Conservation (phyloP, 2,797 vertebrate genomes). For the Cottoperca gobio region DNA sequence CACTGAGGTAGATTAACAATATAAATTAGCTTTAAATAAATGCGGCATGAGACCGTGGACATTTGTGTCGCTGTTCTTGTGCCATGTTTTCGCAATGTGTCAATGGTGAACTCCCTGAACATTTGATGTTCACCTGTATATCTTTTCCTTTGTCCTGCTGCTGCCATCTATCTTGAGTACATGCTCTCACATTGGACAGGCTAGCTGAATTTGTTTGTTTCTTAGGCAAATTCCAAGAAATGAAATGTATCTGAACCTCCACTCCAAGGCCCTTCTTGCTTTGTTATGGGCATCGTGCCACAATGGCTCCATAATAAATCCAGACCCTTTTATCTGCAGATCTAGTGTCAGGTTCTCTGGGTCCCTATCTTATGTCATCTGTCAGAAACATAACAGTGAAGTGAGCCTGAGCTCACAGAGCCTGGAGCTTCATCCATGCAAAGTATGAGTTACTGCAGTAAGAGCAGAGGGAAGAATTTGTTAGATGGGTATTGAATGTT, state of each 20-base stretch:
- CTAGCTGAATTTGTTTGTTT: constrained; percentile 2
- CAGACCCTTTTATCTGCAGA: constrained; percentile 41
- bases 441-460: background rate
- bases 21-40: too few species aligned
- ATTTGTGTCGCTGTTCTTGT: background rate
- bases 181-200: background rate
- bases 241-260: constrained; percentile 39
- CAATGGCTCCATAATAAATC: constrained; percentile 26
- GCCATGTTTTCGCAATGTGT: background rate
- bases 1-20: too few species aligned
- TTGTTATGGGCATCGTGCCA: constrained; percentile 8
- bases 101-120: background rate
- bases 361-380: constrained; percentile 45
- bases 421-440: constrained; percentile 28
- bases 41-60: too few species aligned
- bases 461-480: constrained; percentile 13
- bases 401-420: constrained; percentile 23
- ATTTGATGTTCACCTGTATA: background rate
- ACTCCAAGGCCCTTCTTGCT: constrained; percentile 29
- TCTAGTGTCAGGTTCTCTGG: constrained; percentile 46
- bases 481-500: constrained; percentile 8
- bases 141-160: constrained; percentile 10
- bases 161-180: constrained; percentile 7
- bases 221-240: constrained; percentile 34
- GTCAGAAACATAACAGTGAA: constrained; percentile 37